Evolutionary conservation across 1,140 invertebrate genomes (phyloP).

Genomic region (Magallana gigas): DNA sequence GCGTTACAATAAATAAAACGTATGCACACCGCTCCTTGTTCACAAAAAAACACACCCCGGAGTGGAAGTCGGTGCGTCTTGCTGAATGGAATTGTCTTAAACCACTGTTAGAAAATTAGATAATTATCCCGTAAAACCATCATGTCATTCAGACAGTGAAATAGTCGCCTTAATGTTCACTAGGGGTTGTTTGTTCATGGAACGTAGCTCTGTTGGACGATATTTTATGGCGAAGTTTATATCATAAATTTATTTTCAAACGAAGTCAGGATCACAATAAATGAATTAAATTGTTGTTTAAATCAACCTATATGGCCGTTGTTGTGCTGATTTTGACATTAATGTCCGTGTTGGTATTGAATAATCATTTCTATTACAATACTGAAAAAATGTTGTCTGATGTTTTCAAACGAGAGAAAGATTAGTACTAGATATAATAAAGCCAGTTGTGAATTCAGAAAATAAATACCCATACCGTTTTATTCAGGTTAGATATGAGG

Average conservation of each 20-base stretch:
- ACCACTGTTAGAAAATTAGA: neutral
- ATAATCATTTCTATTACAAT: neutral
- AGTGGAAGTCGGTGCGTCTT: neutral
- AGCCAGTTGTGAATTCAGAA: neutral
- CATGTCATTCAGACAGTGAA: neutral
- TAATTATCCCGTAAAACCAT: neutral
- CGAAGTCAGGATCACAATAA: neutral
- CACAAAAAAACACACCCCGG: neutral
- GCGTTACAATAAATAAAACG: no score
- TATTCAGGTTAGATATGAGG: neutral
- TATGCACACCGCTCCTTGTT: neutral
- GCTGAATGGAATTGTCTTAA: neutral
- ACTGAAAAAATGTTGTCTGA: neutral
- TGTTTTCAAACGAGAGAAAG: neutral
- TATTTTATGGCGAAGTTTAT: neutral
- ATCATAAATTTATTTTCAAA: slow-evolving; percentile 16
- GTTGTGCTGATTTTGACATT: neutral
- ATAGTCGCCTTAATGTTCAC: no score
- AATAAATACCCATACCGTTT: neutral
- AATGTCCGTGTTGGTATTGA: neutral
- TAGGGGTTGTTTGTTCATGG: neutral
- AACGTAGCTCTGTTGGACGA: neutral
- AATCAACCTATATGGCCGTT: neutral
- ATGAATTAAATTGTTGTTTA: slow-evolving; percentile 13
- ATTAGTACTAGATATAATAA: neutral